Evolutionary conservation across 2,113 vertebrate genomes (phyloP).

Genomic region (Eolophus roseicapilla): DNA sequence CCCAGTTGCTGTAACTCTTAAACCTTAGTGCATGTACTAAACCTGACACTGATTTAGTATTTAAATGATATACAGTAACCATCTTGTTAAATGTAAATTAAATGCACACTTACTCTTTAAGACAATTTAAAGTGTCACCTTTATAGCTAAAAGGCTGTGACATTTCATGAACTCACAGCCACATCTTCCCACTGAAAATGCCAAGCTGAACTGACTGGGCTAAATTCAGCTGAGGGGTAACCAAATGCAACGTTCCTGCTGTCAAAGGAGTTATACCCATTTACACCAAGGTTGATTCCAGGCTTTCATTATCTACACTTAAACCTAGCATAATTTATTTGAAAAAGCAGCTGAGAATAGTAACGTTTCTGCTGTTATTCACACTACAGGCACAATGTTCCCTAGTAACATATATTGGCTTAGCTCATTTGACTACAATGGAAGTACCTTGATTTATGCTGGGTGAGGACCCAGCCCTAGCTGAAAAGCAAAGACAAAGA

Average conservation of each 20-base stretch:
- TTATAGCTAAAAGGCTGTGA: slow-evolving; percentile 60
- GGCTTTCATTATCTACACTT: slow-evolving; percentile 59
- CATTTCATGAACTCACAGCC: slow-evolving; percentile 60
- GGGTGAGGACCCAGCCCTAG: neutral
- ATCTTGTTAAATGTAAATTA: slow-evolving; percentile 62
- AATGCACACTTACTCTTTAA: slow-evolving; percentile 49
- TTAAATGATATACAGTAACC: slow-evolving; percentile 63
- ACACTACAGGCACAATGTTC: neutral
- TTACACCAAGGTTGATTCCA: slow-evolving; percentile 20
- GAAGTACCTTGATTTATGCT: neutral
- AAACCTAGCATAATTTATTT: slow-evolving; percentile 25
- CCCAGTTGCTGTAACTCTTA: neutral
- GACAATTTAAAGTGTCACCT: slow-evolving; percentile 66
- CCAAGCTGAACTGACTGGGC: slow-evolving; percentile 44
- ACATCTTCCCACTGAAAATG: slow-evolving; percentile 41
- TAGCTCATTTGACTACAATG: neutral
- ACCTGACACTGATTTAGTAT: slow-evolving; percentile 44
- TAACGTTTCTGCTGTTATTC: slow-evolving; percentile 14
- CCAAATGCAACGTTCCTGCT: neutral
- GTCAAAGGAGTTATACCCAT: neutral
- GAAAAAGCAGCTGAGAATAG: slow-evolving; percentile 43
- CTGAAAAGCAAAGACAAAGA: slow-evolving; percentile 15
- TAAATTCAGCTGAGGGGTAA: slow-evolving; percentile 35
- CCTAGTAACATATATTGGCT: neutral
- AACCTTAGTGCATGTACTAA: neutral